Base-by-base conservation (phyloP, 2,113 vertebrate species). In the Rhinoderma darwinii region DNA sequence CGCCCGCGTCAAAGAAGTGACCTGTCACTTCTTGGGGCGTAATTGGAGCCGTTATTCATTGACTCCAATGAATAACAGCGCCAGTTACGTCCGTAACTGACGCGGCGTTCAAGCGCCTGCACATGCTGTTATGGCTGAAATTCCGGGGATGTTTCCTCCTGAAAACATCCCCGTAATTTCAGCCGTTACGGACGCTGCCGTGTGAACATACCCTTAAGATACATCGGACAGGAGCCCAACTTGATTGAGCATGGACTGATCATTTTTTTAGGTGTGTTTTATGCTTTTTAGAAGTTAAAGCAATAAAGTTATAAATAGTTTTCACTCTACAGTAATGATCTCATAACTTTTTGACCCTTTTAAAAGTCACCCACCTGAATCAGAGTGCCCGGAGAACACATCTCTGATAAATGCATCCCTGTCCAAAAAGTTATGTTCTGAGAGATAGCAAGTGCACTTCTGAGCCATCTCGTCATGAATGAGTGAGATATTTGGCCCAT, bases 401-500 rank as follows among this genome's bases (percentile, higher is more conserved):
- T 41, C 77, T 80, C 22, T 41, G 2, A 63, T 25, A 81, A 54
- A 15, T 77, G 27, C 41, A 44, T 47, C 41, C 12, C 72, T 50
- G 37, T 41, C 56, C 35, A n/a, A 61, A 35, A 81, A 81, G 78
- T 81, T 81, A 61, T 35, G 15, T 32, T 20, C 18, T 63, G 41
- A 47, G 30, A 18, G 27, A 63, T 43, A 43, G 54, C 22, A 30
- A 43, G 54, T 27, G 54, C 54, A 51, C 74, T 51, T 50, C 79
- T 66, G 25, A 66, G 51, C 35, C 39, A 51, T 77, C 74, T 77
- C 74, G 30, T 39, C 25, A 22, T 44, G n/a, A 47, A 17, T 66
- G 59, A 82, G 39, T 66, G n/a, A 66, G 80, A 68, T 47, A 82
- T 32, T 44, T 82, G 79, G 41, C 80, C 80, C n/a, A 82, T 43